A percentile compares a stretch with the other conserved stretches of the same genome.
Conservation (phyloP, 2,113 vertebrate species). For the Spermophilus dauricus region DNA sequence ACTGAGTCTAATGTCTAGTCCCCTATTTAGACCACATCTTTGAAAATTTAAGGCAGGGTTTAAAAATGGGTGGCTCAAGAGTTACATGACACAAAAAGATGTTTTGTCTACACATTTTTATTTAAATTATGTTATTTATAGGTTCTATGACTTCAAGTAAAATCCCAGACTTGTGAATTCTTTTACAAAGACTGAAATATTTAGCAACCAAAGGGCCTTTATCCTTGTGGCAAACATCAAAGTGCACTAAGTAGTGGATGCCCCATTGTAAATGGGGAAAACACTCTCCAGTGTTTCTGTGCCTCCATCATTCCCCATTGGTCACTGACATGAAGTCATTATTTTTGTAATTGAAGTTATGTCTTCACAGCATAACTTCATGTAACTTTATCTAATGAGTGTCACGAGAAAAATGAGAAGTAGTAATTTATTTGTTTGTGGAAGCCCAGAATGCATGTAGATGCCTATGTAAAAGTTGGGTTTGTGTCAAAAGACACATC, state of each 20-base stretch:
- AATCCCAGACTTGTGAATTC: not conserved
- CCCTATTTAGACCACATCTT: not conserved
- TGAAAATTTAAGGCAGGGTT: not conserved
- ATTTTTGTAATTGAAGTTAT: not conserved
- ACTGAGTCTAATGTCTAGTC: not conserved
- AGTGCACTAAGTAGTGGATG: not conserved
- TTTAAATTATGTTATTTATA: not conserved
- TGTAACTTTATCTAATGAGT: not conserved
- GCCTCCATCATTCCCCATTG: not conserved
- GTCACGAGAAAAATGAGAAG: not conserved
- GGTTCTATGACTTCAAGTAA: not conserved
- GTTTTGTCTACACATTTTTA: not conserved
- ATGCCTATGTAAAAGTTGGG: not conserved
- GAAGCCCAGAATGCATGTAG: not conserved
- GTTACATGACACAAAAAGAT: not conserved
- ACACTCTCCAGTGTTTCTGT: not conserved
- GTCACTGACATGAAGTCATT: rapidly evolving
- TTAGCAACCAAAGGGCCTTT: not conserved
- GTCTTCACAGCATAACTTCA: not conserved
- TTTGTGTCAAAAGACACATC: not conserved
- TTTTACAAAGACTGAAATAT: not conserved
- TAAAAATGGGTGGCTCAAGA: conserved; percentile 1
- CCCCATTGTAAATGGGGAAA: rapidly evolving
- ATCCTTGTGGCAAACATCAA: rapidly evolving
- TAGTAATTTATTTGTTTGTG: not conserved